Base-by-base conservation (phyloP, 2,888 invertebrate species). In the Apoderus coryli region DNA sequence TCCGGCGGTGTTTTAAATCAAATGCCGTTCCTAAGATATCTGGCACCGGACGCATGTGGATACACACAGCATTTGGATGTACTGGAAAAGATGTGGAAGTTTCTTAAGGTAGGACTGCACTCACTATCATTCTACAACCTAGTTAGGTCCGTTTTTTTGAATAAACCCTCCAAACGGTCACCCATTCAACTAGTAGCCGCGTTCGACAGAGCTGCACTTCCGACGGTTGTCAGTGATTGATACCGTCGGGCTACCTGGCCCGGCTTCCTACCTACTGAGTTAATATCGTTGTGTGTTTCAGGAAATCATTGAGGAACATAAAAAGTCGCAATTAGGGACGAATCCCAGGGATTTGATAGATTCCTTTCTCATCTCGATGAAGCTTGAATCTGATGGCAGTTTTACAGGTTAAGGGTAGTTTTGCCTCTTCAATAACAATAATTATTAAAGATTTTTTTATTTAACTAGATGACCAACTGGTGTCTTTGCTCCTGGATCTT, bases 1-100 rank as follows among this genome's bases (percentile, higher is more conserved):
- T 65, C 72, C 3, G 79, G 79, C 2, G 78, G 79, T 1, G 48
- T 75, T 33, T 50, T 80, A 5, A 76, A 76, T 41, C 71, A 75
- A 42, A 57, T 75, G 47, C 78, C 81, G 0, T 70, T 74, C 55
- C 52, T 76, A 31, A 61, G 79, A 32, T 70, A 64, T 45, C 40
- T 80, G 5, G 65, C 70, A 3, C 79, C 79, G 0, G 59, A 67
- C 34, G 44, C 60, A 12, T 69, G 67, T 30, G 78, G 77, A 1
- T 80, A 74, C 50, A 60, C 60, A 2, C 53, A 66, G 6, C 57
- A 73, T 11, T 54, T 58, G 29, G 53, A 53, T 4, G 60, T 67
- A 14, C 62, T 71, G 32, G 39, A 54, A 10, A 64, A 65, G 39
- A 56, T 75, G 34, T 66, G 66, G 46, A 49, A 54, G 12, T 69